Base-by-base conservation (phyloP, 2,888 invertebrate genomes). In the Clitarchus hookeri region DNA sequence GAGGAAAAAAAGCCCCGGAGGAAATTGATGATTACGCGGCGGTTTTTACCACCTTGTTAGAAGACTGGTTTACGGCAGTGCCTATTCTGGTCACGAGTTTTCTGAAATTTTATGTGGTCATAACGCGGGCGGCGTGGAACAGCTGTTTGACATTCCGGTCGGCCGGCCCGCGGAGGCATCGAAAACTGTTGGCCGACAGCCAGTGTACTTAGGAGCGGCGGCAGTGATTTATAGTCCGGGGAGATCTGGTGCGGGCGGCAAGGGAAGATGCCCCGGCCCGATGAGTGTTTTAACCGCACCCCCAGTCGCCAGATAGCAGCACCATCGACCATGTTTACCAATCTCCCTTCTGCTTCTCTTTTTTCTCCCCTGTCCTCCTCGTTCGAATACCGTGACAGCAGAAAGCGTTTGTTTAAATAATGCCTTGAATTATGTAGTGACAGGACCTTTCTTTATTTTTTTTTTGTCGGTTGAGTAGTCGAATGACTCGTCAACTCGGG, bases 391-490 rank as follows among this genome's bases (percentile, higher is more conserved):
- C 65, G 65, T n/a, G 65, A 65, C 65, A 65, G 65, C 65, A 65
- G 19, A n/a, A n/a, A 65, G 65, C 65, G 65, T n/a, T 65, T 65
- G 65, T 65, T 65, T 65, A 65, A 65, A 65, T 65, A 65, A 65
- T 65, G 65, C n/a, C 65, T 65, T 65, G 65, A 65, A n/a, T 65
- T 65, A 65, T 65, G 65, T 65, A 65, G 65, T 65, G 65, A 65
- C 65, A 65, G 65, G 65, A 1, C 65, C 65, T 12, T 19, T 8
- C 6, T 65, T 65, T 65, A 12, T 65, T 65, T 65, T 65, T 65
- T 65, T 65, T n/a, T n/a, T 19, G n/a, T n/a, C 8, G 65, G 65
- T 65, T 65, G 65, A n/a, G 2, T 11, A 65, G 65, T 65, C 65
- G 65, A 19, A 65, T 65, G 65, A 65, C 65, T n/a, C 65, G 65